Evolutionary conservation across 2,888 invertebrate genomes (phyloP), one percentile per base, ranked within the genome.

Genomic region (Cryptocheilus praepositus): DNA sequence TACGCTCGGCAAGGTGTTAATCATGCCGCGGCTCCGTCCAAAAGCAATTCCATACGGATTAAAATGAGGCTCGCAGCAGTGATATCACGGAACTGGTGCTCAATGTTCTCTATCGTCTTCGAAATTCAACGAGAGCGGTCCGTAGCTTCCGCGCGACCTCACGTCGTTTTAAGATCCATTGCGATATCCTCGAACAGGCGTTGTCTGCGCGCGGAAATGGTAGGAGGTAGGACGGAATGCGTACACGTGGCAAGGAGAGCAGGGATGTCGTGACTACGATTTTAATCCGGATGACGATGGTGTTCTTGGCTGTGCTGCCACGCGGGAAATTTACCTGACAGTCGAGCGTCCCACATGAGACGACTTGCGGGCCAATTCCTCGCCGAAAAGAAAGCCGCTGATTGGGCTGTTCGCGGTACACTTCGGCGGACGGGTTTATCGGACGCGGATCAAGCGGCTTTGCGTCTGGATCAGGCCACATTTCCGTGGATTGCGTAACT

Each of bases 301-400:
- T 22, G 43, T 22, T 56, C 16, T 8, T 11, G 45, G 25, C 18
- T 46, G 62, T 55, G 55, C 70, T 64, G 67, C 67, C 74, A 70
- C 64, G 73, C 65, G 70, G 64, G 70, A 73, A 73, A 73, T 74
- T 73, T 74, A 73, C 64, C 67, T 63, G 74, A 73, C 74, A 67
- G 70, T 63, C 64, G 61, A 59, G 63, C 67, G 69, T 70, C 65
- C 70, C 62, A 63, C 55, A 70, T 65, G 67, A 58, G 52, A 56
- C 49, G 56, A 53, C 66, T 72, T 61, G 64, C 51, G 25, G 18
- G 46, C 44, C 58, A 43, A 36, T 8, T 53, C 54, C 55, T 51
- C 46, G 52, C 45, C 64, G 44, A 64, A 64, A 72, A 55, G 61
- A 67, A 68, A 59, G 61, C 46, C 57, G 62, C 19, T 56, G 46